Percentiles rank a stretch among this genome's conserved stretches.
Evolutionary conservation across 2,797 vertebrate genomes (phyloP).

Genomic region (Anabas testudineus): DNA sequence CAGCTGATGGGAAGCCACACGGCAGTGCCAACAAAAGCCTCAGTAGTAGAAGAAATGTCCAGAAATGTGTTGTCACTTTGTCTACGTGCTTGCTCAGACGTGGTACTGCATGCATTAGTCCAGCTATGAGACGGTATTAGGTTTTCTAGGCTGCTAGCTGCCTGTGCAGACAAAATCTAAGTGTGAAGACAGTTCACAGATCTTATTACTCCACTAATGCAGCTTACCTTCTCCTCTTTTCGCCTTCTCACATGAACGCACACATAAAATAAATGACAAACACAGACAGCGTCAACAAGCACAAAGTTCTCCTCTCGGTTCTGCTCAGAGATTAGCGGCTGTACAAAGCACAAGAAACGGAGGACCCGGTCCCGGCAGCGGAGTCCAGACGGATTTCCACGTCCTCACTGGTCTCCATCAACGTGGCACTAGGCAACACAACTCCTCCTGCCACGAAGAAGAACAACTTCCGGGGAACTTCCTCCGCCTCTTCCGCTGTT

Average conservation of each 20-base stretch:
- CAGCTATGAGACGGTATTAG: background rate
- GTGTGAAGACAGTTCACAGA: slow-evolving; percentile 14
- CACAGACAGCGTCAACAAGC: background rate
- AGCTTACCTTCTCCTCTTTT: slow-evolving; percentile 75
- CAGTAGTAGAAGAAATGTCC: accelerated
- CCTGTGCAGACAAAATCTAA: slow-evolving; percentile 1
- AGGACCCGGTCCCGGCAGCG: slow-evolving; percentile 65
- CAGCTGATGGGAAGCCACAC: slow-evolving; percentile 49
- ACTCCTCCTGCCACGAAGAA: slow-evolving; percentile 75
- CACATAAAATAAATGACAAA: slow-evolving; percentile 39
- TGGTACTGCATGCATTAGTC: background rate
- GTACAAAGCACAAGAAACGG: slow-evolving; percentile 10
- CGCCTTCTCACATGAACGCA: slow-evolving; percentile 60
- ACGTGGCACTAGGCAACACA: slow-evolving; percentile 84
- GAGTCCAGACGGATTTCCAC: slow-evolving; percentile 77
- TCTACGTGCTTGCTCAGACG: background rate
- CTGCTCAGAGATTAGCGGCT: background rate
- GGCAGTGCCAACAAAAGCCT: background rate
- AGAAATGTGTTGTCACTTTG: background rate
- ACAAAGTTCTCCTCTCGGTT: slow-evolving; percentile 18
- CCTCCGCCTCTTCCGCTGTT: background rate
- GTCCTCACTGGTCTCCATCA: slow-evolving; percentile 88
- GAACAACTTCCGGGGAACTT: slow-evolving; percentile 69
- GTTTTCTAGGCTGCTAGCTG: slow-evolving; percentile 44
- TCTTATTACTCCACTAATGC: slow-evolving; percentile 46